These are phyloP conservation scores for Apistogramma diplotaenia DNA, from an alignment of 2,113 vertebrate genomes.

Conservation along the genomic window DNA sequence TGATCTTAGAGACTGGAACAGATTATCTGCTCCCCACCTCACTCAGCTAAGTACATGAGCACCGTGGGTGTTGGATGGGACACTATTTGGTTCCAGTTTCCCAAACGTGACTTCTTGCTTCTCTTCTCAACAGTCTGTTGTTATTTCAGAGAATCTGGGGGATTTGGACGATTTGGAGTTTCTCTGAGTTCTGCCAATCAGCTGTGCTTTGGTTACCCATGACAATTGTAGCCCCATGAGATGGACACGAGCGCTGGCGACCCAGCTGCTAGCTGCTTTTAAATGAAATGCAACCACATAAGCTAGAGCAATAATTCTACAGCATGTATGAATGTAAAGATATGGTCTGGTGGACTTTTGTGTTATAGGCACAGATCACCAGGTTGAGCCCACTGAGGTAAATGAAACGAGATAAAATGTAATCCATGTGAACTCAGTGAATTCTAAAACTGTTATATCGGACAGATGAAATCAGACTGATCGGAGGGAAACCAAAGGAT, in stretches of 20 bases:
- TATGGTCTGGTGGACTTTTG: too few species aligned
- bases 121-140: not conserved
- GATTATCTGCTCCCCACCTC: not conserved
- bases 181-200: not conserved
- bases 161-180: not conserved
- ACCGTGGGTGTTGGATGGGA: not conserved
- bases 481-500: conserved; percentile 29
- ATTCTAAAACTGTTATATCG: conserved; percentile 22
- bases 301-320: too few species aligned
- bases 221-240: too few species aligned
- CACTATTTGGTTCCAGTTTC: not conserved
- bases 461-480: not conserved
- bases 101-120: not conserved
- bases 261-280: too few species aligned
- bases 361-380: too few species aligned
- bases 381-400: conserved; percentile 9
- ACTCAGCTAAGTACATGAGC: not conserved
- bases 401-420: conserved; percentile 28
- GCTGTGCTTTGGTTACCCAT: not conserved
- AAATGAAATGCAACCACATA: too few species aligned
- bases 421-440: conserved; percentile 9
- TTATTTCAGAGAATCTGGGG: not conserved
- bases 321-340: too few species aligned
- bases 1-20: not conserved
- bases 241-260: too few species aligned